Evolutionary conservation across 2,797 vertebrate species (phyloP), one percentile per base, ranked within the genome.

Genomic region (Syndactyla subalaris): DNA sequence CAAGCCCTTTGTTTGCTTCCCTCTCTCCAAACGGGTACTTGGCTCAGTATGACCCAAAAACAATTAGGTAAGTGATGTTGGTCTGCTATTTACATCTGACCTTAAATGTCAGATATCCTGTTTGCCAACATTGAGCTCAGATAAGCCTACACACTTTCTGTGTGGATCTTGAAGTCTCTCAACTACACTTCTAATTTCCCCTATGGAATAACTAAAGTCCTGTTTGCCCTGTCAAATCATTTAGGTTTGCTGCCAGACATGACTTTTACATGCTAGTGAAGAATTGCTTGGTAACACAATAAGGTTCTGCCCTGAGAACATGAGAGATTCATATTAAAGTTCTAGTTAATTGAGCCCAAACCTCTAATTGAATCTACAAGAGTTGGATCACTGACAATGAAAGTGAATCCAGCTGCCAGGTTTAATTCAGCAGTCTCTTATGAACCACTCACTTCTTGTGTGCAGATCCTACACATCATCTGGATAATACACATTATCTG

Each of bases 21-120:
- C 24, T 82, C 88, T 86, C 63, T 95, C 84, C 93, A 94, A 92
- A 91, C 82, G 86, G 84, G 57, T 92, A 71, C 88, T 95, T 94
- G 81, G 86, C 88, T 95, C 78, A 71, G 19, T 76, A 71, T 92
- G 83, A 95, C 88, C 83, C 45, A 41, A 87, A 96, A 95, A 23
- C 77, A 89, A 95, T 93, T 94, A 95, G 34, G 63, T 76, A 92
- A 92, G 80, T 73, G 84, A 89, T 96, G 74, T 67, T 87, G 46
- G 51, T 79, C 45, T 63, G 55, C 63, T 94, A 57, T 94, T 93
- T 97, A 77, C 86, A 76, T 96, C 80, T 94, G 88, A 93, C 84
- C 93, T 85, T 71, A 85, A 63, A 82, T 82, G 74, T 67, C 86
- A 92, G 77, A 82, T 92, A 92, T 32, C 80, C 34, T 76, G 61